phyloP scores from a whole-genome alignment of 37 sponge, comb jelly and placozoan species.

The Geodia barretti region DNA sequence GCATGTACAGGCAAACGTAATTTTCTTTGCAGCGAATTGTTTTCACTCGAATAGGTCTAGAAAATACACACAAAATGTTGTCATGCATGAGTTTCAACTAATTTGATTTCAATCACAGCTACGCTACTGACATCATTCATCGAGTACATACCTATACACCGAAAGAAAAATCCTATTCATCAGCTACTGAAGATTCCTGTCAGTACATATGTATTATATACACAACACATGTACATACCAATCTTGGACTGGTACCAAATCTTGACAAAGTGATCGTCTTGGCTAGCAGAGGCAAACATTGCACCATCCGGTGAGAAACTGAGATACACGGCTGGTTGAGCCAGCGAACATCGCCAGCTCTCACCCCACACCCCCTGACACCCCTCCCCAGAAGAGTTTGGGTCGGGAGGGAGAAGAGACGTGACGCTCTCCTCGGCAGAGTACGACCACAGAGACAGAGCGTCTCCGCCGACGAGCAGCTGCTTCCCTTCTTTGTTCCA shows the following conservation, averaged over 20 bases:
- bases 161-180: too few relatives aligned
- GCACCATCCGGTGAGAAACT: constrained; percentile 71
- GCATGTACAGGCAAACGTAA: too few relatives aligned
- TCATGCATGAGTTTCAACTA: too few relatives aligned
- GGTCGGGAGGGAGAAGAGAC: not conserved
- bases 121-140: too few relatives aligned
- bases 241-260: constrained; percentile 68
- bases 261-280: constrained; percentile 84
- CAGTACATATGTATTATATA: too few relatives aligned
- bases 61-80: too few relatives aligned
- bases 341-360: constrained; percentile 49
- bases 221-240: not conserved
- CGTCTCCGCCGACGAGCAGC: constrained; percentile 58
- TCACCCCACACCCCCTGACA: constrained; percentile 27
- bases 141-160: too few relatives aligned
- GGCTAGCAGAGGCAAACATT: constrained; percentile 78
- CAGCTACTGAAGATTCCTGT: too few relatives aligned
- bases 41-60: too few relatives aligned
- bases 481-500: constrained; percentile 57
- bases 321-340: constrained; percentile 40
- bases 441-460: constrained; percentile 46
- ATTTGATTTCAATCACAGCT: too few relatives aligned
- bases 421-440: not conserved
- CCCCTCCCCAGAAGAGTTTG: not conserved
- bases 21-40: too few relatives aligned